Evolutionary conservation across 2,888 invertebrate species (phyloP).

Genomic region (Tubulanus polymorphus): DNA sequence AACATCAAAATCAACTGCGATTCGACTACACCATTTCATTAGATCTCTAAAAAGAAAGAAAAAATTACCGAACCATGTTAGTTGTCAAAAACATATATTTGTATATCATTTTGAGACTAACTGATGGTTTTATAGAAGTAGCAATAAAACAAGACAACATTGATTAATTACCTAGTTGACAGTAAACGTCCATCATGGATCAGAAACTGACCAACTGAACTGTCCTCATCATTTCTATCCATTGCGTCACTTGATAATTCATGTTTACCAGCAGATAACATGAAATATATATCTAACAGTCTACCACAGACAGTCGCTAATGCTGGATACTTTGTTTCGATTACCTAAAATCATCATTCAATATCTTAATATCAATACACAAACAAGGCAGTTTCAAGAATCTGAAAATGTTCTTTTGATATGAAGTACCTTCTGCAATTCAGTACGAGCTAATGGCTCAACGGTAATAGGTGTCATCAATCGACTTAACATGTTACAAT

Average conservation of each 20-base stretch:
- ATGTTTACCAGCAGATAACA: constrained; percentile 72
- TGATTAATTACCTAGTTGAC: constrained; percentile 51
- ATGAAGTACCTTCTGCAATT: constrained; percentile 68
- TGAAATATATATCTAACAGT: constrained; percentile 78
- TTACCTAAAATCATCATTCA: constrained; percentile 30
- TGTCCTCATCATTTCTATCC: constrained; percentile 19
- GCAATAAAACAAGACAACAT: too few relatives aligned
- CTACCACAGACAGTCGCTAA: constrained; percentile 70
- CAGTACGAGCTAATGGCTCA: constrained; percentile 70
- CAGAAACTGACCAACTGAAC: constrained; percentile 33
- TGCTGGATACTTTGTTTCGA: constrained; percentile 62
- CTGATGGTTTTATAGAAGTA: too few relatives aligned
- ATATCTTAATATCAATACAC: background rate
- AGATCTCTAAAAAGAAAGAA: constrained; percentile 64
- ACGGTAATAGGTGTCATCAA: constrained; percentile 77
- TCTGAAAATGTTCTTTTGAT: background rate
- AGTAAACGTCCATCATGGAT: constrained; percentile 42
- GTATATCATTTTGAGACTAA: too few relatives aligned
- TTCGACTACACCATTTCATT: constrained; percentile 83
- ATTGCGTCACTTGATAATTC: constrained; percentile 18
- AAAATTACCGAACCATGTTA: too few relatives aligned
- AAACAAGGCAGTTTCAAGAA: background rate
- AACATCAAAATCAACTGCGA: constrained; percentile 68
- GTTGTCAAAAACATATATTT: too few relatives aligned
- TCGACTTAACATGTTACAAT: constrained; percentile 67